A percentile compares a stretch with the other conserved stretches of the same genome.
Conservation (phyloP, 2,888 invertebrate species). For the Actias luna region DNA sequence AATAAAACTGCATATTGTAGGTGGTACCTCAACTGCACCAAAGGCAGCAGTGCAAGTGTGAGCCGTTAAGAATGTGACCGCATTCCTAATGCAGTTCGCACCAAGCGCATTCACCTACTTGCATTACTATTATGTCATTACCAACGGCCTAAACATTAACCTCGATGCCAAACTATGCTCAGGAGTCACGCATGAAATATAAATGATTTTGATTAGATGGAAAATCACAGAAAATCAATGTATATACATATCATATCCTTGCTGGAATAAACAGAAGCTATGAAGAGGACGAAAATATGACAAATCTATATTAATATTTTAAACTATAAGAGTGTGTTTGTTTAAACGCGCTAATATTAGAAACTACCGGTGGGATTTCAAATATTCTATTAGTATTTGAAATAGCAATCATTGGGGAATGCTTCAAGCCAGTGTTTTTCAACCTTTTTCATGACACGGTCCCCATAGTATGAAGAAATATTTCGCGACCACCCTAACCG, state of each 20-base stretch:
- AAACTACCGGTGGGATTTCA: too few species aligned
- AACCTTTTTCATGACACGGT: too few species aligned
- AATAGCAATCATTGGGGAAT: too few species aligned
- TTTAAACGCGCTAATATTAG: too few species aligned
- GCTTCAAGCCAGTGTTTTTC: too few species aligned
- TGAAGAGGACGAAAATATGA: background rate
- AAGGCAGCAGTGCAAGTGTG: constrained; percentile 62
- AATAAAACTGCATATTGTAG: background rate
- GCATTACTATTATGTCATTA: constrained; percentile 69
- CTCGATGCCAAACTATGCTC: constrained; percentile 20
- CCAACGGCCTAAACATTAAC: constrained; percentile 63
- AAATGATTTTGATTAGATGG: background rate
- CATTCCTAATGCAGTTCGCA: constrained; percentile 58
- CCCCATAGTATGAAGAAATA: too few species aligned
- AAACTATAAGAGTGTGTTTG: background rate
- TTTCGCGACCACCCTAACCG: too few species aligned
- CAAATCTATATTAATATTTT: background rate
- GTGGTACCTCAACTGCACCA: constrained; percentile 44
- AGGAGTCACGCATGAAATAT: background rate
- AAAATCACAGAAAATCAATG: background rate
- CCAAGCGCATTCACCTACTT: constrained; percentile 59
- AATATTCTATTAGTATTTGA: too few species aligned
- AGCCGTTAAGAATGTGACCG: constrained; percentile 73
- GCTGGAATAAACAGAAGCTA: background rate
- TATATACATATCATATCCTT: background rate